phyloP scores from a whole-genome alignment of 2,888 invertebrate species.

The Drosophila mayaguana region DNA sequence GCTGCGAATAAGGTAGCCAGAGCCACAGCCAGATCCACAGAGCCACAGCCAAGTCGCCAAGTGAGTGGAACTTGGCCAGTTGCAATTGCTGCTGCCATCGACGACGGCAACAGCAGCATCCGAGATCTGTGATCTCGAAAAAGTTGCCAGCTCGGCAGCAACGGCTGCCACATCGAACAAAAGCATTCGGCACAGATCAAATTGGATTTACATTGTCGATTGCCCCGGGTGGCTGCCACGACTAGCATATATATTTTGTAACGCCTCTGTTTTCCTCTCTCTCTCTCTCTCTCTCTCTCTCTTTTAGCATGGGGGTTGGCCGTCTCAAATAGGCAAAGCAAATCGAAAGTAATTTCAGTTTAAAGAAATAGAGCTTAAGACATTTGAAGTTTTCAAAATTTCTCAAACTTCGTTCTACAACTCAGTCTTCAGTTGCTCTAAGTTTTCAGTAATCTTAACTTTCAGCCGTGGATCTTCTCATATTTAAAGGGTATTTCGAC shows the following conservation, averaged over 20 bases:
- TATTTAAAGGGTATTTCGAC: slow-evolving; percentile 13
- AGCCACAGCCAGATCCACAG: slow-evolving; percentile 23
- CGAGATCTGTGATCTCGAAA: slow-evolving; percentile 62
- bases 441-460: not conserved
- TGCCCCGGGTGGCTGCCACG: slow-evolving; percentile 20
- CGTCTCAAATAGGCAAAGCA: not conserved
- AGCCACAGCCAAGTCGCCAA: slow-evolving; percentile 39
- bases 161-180: slow-evolving; percentile 67
- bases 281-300: slow-evolving; percentile 14
- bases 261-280: slow-evolving; percentile 12
- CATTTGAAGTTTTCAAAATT: not conserved
- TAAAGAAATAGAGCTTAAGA: not conserved
- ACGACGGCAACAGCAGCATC: slow-evolving; percentile 30
- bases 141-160: slow-evolving; percentile 64
- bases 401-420: not conserved
- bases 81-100: slow-evolving; percentile 42
- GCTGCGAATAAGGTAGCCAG: slow-evolving; percentile 62
- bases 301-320: not conserved
- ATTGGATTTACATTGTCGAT: slow-evolving; percentile 75
- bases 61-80: slow-evolving; percentile 25
- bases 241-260: slow-evolving; percentile 33
- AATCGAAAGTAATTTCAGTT: not conserved
- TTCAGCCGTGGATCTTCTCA: not conserved
- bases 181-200: slow-evolving; percentile 81
- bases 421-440: not conserved